phyloP scores from a whole-genome alignment of 2,888 invertebrate species.

The Cephus pygmeus region DNA sequence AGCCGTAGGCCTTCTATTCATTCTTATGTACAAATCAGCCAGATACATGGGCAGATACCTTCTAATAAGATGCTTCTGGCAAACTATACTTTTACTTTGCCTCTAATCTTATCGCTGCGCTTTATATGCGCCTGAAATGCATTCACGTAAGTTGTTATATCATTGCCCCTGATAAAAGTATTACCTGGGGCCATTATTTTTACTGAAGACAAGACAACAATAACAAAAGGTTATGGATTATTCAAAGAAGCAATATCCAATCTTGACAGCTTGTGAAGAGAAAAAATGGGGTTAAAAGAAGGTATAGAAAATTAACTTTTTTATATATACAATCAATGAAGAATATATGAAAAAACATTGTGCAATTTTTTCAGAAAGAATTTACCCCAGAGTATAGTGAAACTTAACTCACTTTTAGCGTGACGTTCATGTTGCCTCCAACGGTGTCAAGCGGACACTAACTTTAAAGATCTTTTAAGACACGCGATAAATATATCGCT shows the following conservation, averaged over 20 bases:
- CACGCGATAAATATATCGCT: conserved; percentile 12
- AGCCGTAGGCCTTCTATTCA: background rate
- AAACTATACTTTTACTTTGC: background rate
- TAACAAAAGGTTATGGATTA: background rate
- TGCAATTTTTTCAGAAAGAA: background rate
- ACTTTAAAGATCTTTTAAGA: conserved; percentile 14
- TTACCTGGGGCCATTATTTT: background rate
- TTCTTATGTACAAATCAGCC: background rate
- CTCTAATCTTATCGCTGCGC: background rate
- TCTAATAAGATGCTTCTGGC: background rate
- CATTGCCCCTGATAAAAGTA: background rate
- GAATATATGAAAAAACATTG: background rate
- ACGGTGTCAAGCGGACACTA: conserved; percentile 13
- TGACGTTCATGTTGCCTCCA: conserved; percentile 12
- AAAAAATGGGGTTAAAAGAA: background rate
- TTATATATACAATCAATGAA: background rate
- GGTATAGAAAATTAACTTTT: background rate
- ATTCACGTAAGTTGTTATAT: background rate
- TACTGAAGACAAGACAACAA: background rate
- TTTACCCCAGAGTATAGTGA: background rate
- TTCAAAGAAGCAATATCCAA: background rate
- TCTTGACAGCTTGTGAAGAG: no score
- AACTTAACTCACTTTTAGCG: conserved; percentile 18
- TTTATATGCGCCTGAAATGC: background rate
- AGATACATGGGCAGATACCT: background rate